A percentile compares a stretch with the other conserved stretches of the same genome.
Conservation (phyloP, 2,888 invertebrate species). For the Campoletis raptor region DNA sequence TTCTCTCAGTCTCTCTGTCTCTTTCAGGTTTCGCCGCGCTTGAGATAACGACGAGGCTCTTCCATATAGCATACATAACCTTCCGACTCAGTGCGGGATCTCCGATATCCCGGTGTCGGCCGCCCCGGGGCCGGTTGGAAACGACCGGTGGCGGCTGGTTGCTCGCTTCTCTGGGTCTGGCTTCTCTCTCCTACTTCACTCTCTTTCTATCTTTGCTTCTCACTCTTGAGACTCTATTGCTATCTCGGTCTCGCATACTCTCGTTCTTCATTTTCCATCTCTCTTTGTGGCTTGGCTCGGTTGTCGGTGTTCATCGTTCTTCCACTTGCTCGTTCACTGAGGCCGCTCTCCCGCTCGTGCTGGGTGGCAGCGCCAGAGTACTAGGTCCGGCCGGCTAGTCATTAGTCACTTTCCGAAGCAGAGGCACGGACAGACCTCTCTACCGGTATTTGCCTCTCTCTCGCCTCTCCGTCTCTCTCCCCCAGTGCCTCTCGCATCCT, state of each 20-base stretch:
- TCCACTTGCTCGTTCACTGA: constrained; percentile 50
- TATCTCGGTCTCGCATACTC: constrained; percentile 24
- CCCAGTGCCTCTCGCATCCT: constrained; percentile 66
- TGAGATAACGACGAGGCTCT: constrained; percentile 61
- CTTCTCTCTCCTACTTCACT: constrained; percentile 56
- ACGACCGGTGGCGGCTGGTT: constrained; percentile 62
- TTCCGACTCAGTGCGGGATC: constrained; percentile 69
- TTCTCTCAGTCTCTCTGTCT: constrained; percentile 27
- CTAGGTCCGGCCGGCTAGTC: constrained; percentile 81
- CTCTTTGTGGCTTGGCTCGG: constrained; percentile 20
- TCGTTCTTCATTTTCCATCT: constrained; percentile 30
- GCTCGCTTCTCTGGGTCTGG: constrained; percentile 54
- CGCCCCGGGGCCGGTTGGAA: constrained; percentile 68
- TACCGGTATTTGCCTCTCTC: constrained; percentile 78
- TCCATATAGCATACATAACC: constrained; percentile 49
- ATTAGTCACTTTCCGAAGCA: constrained; percentile 85
- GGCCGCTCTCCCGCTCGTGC: constrained; percentile 75
- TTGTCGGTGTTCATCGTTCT: constrained; percentile 46
- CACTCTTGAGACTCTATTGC: constrained; percentile 13
- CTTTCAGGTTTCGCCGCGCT: constrained; percentile 52
- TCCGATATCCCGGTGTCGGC: constrained; percentile 75
- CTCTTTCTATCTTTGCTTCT: constrained; percentile 23
- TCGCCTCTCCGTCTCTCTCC: constrained; percentile 59
- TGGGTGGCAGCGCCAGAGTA: constrained; percentile 82
- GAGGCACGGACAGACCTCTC: constrained; percentile 83